A percentile compares a stretch with the other conserved stretches of the same genome.
Evolutionary conservation across 1,140 invertebrate species (phyloP).

Genomic region (Meloidogyne hapla): DNA sequence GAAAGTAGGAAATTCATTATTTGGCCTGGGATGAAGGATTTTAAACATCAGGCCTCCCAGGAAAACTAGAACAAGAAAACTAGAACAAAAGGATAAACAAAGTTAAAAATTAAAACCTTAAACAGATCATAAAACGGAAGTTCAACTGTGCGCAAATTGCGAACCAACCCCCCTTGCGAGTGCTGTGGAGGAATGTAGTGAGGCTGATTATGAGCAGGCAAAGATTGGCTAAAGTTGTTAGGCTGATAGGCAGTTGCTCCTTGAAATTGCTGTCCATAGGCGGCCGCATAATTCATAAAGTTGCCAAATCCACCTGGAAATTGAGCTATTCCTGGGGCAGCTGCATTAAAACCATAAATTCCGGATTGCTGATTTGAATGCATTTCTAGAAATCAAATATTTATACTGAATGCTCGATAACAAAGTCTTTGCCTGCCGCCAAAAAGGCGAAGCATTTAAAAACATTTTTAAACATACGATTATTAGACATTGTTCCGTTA

Average conservation of each 20-base stretch:
- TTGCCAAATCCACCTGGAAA: background rate
- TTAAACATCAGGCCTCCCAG: no score
- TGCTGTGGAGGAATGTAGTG: background rate
- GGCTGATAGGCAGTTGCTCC: background rate
- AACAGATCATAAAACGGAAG: conserved; percentile 40
- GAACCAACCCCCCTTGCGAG: conserved; percentile 5
- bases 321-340: background rate
- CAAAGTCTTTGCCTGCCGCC: no score
- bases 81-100: background rate
- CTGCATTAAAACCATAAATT: background rate
- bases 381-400: background rate
- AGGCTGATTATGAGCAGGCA: background rate
- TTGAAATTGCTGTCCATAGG: conserved; percentile 14
- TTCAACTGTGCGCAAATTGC: conserved; percentile 24
- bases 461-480: background rate
- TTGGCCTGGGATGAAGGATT: no score
- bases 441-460: no score
- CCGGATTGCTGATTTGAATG: background rate
- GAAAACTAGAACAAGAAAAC: no score
- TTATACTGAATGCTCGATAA: background rate
- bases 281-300: background rate
- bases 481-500: background rate
- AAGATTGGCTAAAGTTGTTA: background rate
- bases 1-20: background rate
- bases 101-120: conserved; percentile 9